phyloP scores from a whole-genome alignment of 1,140 invertebrate species.

The Arctopsyche grandis region DNA sequence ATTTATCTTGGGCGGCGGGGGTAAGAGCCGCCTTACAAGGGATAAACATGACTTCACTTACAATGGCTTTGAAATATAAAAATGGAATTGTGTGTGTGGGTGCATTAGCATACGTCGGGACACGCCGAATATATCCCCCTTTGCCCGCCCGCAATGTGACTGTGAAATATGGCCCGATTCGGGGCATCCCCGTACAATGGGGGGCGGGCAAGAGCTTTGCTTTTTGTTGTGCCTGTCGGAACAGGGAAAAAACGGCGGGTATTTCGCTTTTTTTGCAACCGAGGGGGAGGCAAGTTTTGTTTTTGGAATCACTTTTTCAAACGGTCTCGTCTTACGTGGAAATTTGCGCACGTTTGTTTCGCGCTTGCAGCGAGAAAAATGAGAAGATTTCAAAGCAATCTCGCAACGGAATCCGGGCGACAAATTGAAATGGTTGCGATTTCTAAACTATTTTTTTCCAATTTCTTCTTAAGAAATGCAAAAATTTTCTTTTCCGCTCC shows the following conservation, averaged over 20 bases:
- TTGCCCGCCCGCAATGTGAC: constrained; percentile 15
- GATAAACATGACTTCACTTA: constrained; percentile 42
- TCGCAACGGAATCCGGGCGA: background rate
- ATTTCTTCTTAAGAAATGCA: background rate
- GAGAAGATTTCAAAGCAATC: constrained; percentile 5
- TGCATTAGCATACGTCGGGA: constrained; percentile 35
- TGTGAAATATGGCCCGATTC: constrained; percentile 23
- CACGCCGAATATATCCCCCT: constrained; percentile 25
- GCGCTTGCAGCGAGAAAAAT: constrained; percentile 4
- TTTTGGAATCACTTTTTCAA: background rate
- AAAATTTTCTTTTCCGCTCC: background rate
- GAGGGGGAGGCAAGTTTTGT: background rate
- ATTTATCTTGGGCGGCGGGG: constrained; percentile 22
- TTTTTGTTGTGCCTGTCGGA: background rate
- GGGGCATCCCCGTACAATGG: background rate
- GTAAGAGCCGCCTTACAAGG: constrained; percentile 21
- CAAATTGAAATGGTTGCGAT: constrained; percentile 22
- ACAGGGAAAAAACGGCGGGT: background rate
- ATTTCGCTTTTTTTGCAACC: background rate
- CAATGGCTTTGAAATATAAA: constrained; percentile 42
- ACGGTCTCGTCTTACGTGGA: background rate
- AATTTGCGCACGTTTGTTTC: constrained; percentile 2
- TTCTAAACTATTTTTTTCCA: constrained; percentile 11
- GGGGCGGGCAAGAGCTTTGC: background rate
- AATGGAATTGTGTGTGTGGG: constrained; percentile 35